Percentiles rank a stretch among this genome's conserved stretches.
These are phyloP conservation scores for Labrus mixtus DNA, from an alignment of 2,113 vertebrate species.

Conservation along the genomic window DNA sequence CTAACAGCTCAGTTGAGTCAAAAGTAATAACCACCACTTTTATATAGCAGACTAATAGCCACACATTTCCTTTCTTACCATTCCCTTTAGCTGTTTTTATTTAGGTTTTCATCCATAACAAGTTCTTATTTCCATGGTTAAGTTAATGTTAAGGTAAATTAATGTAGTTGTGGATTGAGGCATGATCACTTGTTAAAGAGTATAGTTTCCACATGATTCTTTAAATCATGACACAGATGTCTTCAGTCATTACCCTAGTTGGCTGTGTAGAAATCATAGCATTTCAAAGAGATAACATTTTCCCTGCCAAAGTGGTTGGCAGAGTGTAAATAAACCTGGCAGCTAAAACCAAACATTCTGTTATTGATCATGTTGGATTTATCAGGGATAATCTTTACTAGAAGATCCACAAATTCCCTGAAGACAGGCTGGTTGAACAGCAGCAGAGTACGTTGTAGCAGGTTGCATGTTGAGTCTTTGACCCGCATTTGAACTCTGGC, in stretches of 20 bases:
- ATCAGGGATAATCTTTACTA: neutral
- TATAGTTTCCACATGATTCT: neutral
- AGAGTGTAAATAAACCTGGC: constrained; percentile 5
- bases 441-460: neutral
- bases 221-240: neutral
- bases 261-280: neutral
- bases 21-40: no score
- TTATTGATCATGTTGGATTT: constrained; percentile 6
- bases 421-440: neutral
- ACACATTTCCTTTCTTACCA: no score
- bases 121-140: no score
- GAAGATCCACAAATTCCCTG: neutral
- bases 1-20: no score
- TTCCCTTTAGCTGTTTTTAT: no score
- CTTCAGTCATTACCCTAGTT: neutral
- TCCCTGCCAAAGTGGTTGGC: neutral
- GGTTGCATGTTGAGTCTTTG: constrained; percentile 34
- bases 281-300: neutral
- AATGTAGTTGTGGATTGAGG: neutral
- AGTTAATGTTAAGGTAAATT: no score
- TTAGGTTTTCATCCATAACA: no score
- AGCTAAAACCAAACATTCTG: neutral
- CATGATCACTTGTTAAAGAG: neutral
- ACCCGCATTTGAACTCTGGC: constrained; percentile 53
- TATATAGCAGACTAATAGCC: no score